A percentile compares a stretch with the other conserved stretches of the same genome.
Conservation (phyloP, 2,888 invertebrate species). For the Fragum sueziense region DNA sequence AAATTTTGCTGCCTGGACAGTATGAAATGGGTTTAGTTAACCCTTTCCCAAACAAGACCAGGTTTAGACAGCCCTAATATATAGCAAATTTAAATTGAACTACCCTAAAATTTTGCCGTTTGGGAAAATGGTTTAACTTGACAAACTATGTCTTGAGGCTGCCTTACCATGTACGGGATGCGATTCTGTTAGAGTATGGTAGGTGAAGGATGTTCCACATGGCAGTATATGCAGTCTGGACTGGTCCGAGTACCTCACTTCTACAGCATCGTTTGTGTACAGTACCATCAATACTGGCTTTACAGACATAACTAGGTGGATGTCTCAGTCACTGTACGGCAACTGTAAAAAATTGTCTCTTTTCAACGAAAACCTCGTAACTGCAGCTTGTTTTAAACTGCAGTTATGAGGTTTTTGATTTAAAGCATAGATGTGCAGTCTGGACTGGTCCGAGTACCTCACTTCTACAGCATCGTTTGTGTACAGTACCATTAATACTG, state of each 20-base stretch:
- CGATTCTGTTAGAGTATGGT: slow-evolving; percentile 63
- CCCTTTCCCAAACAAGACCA: too few relatives aligned
- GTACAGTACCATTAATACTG: slow-evolving; percentile 76
- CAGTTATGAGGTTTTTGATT: too few relatives aligned
- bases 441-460: slow-evolving; percentile 74
- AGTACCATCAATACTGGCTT: slow-evolving; percentile 75
- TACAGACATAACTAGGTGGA: slow-evolving; percentile 49
- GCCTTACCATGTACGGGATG: slow-evolving; percentile 76
- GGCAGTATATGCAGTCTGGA: slow-evolving; percentile 76
- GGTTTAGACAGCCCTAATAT: too few relatives aligned
- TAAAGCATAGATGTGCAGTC: slow-evolving; percentile 67
- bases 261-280: slow-evolving; percentile 77
- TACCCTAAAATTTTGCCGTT: too few relatives aligned
- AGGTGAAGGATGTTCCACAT: slow-evolving; percentile 76
- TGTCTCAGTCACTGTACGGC: neutral
- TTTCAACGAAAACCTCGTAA: too few relatives aligned
- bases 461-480: slow-evolving; percentile 77
- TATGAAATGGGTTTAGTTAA: too few relatives aligned
- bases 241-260: slow-evolving; percentile 76
- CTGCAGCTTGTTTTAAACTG: too few relatives aligned
- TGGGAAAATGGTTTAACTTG: too few relatives aligned
- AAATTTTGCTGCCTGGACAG: too few relatives aligned
- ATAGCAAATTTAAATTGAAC: too few relatives aligned
- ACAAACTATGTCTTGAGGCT: too few relatives aligned
- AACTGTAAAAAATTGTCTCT: neutral